Base-by-base conservation (phyloP, 2,113 vertebrate species). In the Potamarius usumacintae region DNA sequence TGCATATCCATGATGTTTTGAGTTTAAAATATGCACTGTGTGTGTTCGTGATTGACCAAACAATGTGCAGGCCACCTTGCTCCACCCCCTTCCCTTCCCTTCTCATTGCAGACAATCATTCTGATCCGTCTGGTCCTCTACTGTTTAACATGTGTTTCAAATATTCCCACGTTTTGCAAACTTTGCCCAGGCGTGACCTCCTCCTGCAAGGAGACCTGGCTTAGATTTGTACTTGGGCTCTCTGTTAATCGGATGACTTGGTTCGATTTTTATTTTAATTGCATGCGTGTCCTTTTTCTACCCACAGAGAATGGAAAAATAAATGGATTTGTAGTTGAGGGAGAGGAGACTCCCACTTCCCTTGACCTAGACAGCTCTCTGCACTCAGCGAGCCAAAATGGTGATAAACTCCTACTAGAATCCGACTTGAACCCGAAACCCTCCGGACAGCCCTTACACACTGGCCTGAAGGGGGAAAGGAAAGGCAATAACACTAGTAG, bases 401-500 rank as follows among this genome's bases (percentile, higher is more conserved):
- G 92, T 84, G 93, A 92, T 90, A 92, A 93, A 94, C 92, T 92
- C 88, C 55, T 90, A 67, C 92, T 91, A 93, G 93, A 92, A 83
- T 18, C 91, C 76, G 91, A 92, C 92, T 91, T 92, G 84, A 95
- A 94, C 91, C 92, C 87, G 84, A 95, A 94, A 88, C 91, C 92
- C 5, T 90, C 91, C 42, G 92, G 91, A 82, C 94, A 93, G 92
- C 89, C 91, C 78, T 87, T 91, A 88, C 86, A 88, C 6, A 62
- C 92, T 91, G 92, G 91, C 96, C 94, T 96, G 69, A 97, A 96
- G 92, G 93, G 93, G 91, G 96, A 96, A 93, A 96, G 95, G 93
- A 98, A 97, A 96, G n/a, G 95, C 91, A 96, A 95, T 93, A 94
- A 95, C 92, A 92, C 96, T 91, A 94, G 96, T 93, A 99, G 97